phyloP scores from a whole-genome alignment of 2,113 vertebrate genomes.

The Oxyura jamaicensis region DNA sequence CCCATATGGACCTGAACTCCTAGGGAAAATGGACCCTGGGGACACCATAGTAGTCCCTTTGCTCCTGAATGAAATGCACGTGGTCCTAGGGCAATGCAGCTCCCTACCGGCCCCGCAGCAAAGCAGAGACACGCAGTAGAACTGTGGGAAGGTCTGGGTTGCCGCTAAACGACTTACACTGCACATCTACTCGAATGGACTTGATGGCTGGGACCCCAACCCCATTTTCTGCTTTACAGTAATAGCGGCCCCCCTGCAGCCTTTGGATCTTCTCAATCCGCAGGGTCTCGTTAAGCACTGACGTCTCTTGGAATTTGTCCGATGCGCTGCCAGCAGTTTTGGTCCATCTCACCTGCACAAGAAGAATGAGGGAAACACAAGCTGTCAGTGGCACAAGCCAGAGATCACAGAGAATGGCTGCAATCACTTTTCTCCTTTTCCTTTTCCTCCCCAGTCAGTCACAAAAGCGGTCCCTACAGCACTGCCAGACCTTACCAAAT shows the following conservation, averaged over 20 bases:
- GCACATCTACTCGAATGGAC: constrained; percentile 99
- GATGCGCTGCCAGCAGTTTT: constrained; percentile 96
- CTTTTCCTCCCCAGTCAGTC: background rate
- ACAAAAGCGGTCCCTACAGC: background rate
- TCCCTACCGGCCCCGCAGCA: background rate
- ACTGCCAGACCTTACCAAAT: background rate
- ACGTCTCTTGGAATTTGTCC: constrained; percentile 98
- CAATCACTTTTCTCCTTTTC: background rate
- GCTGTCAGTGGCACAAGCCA: background rate
- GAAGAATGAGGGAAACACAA: background rate
- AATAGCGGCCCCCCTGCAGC: constrained; percentile 97
- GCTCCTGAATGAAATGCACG: background rate
- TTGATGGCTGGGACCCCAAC: constrained; percentile 98
- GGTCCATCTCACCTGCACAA: constrained; percentile 92
- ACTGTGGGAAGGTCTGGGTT: constrained; percentile 73
- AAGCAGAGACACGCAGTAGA: constrained; percentile 62
- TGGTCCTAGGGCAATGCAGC: constrained; percentile 57
- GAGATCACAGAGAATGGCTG: background rate
- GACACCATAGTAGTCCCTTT: background rate
- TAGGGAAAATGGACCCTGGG: background rate
- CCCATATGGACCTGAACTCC: background rate
- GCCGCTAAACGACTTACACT: constrained; percentile 90
- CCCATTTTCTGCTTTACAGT: constrained; percentile 99
- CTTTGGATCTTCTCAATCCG: constrained; percentile 92
- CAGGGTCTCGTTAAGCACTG: constrained; percentile 96